Evolutionary conservation across 1,140 invertebrate species (phyloP).

Genomic region (Diorhabda carinulata): DNA sequence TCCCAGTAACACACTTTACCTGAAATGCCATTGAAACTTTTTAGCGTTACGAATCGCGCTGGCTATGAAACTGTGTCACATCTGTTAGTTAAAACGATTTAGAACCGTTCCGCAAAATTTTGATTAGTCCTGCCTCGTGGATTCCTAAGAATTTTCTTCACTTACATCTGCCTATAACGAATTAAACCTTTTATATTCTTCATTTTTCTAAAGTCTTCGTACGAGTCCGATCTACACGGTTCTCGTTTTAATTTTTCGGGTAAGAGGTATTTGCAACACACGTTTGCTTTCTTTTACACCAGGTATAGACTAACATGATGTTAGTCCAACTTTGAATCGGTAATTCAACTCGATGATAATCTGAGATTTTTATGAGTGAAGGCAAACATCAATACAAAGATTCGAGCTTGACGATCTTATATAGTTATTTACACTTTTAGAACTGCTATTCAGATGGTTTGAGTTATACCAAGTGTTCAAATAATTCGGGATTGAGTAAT

Average conservation of each 20-base stretch:
- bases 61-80: slow-evolving; percentile 21
- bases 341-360: no score
- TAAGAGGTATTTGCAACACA: slow-evolving; percentile 20
- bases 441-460: no score
- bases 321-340: no score
- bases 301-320: neutral
- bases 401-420: no score
- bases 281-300: slow-evolving; percentile 12
- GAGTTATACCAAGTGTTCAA: no score
- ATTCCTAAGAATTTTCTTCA: slow-evolving; percentile 20
- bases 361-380: no score
- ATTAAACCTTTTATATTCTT: slow-evolving; percentile 22
- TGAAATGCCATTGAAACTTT: slow-evolving; percentile 21
- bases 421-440: no score
- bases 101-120: slow-evolving; percentile 34
- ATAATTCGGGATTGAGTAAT: no score
- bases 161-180: slow-evolving; percentile 36
- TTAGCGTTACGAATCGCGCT: slow-evolving; percentile 32
- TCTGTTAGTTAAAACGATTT: slow-evolving; percentile 31
- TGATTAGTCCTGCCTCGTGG: slow-evolving; percentile 34
- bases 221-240: slow-evolving; percentile 13
- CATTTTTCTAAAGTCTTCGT: slow-evolving; percentile 8
- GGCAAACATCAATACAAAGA: no score
- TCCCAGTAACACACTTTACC: slow-evolving; percentile 12
- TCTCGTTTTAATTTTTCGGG: slow-evolving; percentile 1